Conservation (phyloP, 1,140 invertebrate genomes). For the Psix sp. region DNA sequence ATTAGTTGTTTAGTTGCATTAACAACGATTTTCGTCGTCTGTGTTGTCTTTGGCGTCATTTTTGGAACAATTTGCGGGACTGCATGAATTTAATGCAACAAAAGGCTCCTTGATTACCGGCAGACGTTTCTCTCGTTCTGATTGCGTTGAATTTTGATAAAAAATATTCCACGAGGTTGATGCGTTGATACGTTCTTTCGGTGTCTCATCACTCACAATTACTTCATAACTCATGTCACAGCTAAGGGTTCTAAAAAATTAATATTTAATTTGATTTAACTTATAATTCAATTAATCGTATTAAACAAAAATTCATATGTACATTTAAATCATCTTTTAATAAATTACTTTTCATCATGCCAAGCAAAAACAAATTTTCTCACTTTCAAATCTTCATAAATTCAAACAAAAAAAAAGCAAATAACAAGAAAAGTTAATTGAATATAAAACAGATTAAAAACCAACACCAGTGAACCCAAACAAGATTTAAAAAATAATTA, state of each 20-base stretch:
- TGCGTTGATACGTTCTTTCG: slow-evolving; percentile 68
- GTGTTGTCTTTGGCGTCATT: slow-evolving; percentile 52
- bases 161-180: slow-evolving; percentile 70
- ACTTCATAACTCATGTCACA: slow-evolving; percentile 61
- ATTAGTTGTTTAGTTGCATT: slow-evolving; percentile 28
- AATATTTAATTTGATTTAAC: slow-evolving; percentile 14
- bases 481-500: slow-evolving; percentile 29
- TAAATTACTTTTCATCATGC: neutral
- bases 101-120: slow-evolving; percentile 70
- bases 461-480: slow-evolving; percentile 28
- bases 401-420: neutral
- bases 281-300: neutral
- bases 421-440: too few relatives aligned
- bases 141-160: slow-evolving; percentile 66
- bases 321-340: slow-evolving; percentile 8
- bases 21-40: slow-evolving; percentile 56
- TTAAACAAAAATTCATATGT: neutral
- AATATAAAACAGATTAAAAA: neutral
- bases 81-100: slow-evolving; percentile 37
- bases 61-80: slow-evolving; percentile 33
- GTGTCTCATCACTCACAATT: slow-evolving; percentile 47
- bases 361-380: neutral
- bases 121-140: slow-evolving; percentile 69
- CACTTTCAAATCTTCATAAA: too few relatives aligned
- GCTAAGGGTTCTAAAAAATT: slow-evolving; percentile 57